phyloP scores from a whole-genome alignment of 2,888 invertebrate species.

The Kuschelorhynchus macadamiae region DNA sequence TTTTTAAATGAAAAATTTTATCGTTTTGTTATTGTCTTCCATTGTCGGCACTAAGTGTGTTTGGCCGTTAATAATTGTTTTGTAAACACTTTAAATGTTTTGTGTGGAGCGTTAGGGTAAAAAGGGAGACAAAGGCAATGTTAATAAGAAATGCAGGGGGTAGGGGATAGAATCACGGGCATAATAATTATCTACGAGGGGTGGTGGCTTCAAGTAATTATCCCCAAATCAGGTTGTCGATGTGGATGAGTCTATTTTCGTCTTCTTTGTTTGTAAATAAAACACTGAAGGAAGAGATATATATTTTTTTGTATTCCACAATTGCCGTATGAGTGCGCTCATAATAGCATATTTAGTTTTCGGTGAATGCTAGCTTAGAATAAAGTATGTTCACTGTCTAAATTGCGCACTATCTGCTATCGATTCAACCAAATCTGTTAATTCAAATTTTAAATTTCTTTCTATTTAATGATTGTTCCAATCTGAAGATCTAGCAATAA shows the following conservation, averaged over 20 bases:
- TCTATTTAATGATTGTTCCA: too few relatives aligned
- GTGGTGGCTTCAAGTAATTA: conserved; percentile 27
- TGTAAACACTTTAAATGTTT: conserved; percentile 63
- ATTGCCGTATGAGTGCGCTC: too few relatives aligned
- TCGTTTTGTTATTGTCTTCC: conserved; percentile 45
- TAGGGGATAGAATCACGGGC: conserved; percentile 28
- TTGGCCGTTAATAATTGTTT: conserved; percentile 67
- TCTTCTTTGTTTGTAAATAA: neutral
- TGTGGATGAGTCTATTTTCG: conserved; percentile 28
- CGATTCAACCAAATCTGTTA: too few relatives aligned
- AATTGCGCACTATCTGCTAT: too few relatives aligned
- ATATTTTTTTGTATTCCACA: too few relatives aligned
- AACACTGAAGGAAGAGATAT: too few relatives aligned
- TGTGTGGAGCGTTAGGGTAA: conserved; percentile 66
- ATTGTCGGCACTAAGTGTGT: conserved; percentile 62
- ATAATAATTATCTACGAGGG: conserved; percentile 27
- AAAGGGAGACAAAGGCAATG: conserved; percentile 48
- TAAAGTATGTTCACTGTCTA: too few relatives aligned
- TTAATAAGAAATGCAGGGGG: conserved; percentile 34
- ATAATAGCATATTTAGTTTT: too few relatives aligned
- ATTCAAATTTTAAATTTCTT: too few relatives aligned
- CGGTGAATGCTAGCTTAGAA: too few relatives aligned
- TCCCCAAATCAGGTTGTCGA: conserved; percentile 27
- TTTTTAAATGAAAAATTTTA: conserved; percentile 18
- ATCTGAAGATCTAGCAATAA: too few relatives aligned